phyloP scores from a whole-genome alignment of 1,140 invertebrate species.

The Cydia splendana region DNA sequence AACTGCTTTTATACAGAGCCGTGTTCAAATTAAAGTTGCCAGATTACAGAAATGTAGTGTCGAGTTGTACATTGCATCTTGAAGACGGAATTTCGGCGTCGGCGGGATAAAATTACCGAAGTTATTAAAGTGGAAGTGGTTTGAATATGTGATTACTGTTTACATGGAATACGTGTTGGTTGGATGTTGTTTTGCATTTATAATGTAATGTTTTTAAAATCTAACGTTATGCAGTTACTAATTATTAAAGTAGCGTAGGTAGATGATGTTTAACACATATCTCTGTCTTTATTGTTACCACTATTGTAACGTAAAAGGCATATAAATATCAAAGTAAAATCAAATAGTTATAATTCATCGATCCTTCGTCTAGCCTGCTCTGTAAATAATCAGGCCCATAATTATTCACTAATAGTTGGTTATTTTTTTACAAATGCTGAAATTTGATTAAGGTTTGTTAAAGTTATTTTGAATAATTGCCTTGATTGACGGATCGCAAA shows the following conservation, averaged over 20 bases:
- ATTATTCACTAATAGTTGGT: too few species aligned
- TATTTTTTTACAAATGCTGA: background rate
- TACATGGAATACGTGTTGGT: background rate
- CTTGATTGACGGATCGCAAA: conserved; percentile 60
- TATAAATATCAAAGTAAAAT: too few species aligned
- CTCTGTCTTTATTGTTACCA: too few species aligned
- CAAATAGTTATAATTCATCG: too few species aligned
- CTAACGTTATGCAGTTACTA: too few species aligned
- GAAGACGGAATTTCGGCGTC: conserved; percentile 19
- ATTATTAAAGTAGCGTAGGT: too few species aligned
- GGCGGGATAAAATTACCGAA: conserved; percentile 19
- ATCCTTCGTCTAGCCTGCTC: too few species aligned
- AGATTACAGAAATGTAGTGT: conserved; percentile 43
- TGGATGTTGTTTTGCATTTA: background rate
- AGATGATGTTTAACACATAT: too few species aligned
- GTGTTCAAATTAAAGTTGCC: conserved; percentile 61
- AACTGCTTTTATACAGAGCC: conserved; percentile 51
- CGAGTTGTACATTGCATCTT: conserved; percentile 11
- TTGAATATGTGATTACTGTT: conserved; percentile 8
- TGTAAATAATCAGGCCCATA: too few species aligned
- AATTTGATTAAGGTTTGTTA: conserved; percentile 3
- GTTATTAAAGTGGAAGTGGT: conserved; percentile 17
- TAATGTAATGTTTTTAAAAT: background rate
- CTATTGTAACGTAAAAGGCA: too few species aligned
- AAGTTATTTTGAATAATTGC: conserved; percentile 28